phyloP scores from a whole-genome alignment of 35 echinoderm and acorn worm species.

The Heliocidaris erythrogramma region DNA sequence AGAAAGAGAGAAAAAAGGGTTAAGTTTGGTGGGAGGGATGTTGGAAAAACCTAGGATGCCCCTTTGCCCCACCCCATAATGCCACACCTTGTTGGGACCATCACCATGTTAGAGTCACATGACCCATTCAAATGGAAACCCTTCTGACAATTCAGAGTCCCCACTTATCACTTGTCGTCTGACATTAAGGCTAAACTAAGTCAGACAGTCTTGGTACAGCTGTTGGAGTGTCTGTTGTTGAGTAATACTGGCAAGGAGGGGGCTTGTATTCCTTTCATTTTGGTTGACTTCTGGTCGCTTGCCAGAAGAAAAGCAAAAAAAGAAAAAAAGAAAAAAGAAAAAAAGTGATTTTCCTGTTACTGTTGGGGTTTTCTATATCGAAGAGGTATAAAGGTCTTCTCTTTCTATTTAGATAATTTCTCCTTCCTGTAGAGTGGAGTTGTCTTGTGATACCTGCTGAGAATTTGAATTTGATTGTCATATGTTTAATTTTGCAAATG shows the following conservation, averaged over 20 bases:
- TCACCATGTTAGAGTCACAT: neutral
- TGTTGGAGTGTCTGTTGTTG: conserved; percentile 23
- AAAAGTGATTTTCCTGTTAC: no score
- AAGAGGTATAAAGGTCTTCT: no score
- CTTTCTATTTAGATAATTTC: no score
- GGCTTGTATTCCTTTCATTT: conserved; percentile 10
- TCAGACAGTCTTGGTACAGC: conserved; percentile 4
- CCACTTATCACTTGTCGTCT: conserved; percentile 9
- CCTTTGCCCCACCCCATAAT: neutral
- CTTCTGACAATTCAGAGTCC: neutral
- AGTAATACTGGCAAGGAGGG: neutral
- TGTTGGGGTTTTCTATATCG: no score
- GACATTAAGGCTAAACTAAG: conserved; percentile 1
- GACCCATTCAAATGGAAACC: neutral
- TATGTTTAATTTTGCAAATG: no score
- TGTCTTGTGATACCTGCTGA: no score
- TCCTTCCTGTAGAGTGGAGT: no score
- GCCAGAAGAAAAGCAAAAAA: neutral
- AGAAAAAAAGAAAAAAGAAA: neutral
- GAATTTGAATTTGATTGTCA: no score
- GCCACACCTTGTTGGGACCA: neutral
- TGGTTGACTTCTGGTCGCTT: neutral
- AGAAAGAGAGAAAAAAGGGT: no score
- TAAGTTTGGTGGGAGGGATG: no score
- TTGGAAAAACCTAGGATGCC: no score